Percentiles rank a stretch among this genome's conserved stretches.
phyloP scores from a whole-genome alignment of 2,888 invertebrate species.

The Yponomeuta plumbellus region DNA sequence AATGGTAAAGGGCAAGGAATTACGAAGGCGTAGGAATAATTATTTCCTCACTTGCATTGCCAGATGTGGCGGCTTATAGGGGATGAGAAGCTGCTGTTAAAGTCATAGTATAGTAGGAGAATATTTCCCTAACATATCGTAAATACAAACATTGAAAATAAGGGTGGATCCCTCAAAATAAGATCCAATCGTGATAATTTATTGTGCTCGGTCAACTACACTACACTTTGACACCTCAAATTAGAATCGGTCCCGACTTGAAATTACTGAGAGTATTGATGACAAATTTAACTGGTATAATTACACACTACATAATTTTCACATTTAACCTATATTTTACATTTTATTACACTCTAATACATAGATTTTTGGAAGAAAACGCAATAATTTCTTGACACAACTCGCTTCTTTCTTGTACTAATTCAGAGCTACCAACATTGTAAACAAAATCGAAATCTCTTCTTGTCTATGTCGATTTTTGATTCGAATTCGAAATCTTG shows the following conservation, averaged over 20 bases:
- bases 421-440: constrained; percentile 39
- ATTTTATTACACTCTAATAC: constrained; percentile 42
- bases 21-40: constrained; percentile 40
- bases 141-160: constrained; percentile 9
- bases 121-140: not conserved
- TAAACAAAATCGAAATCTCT: constrained; percentile 22
- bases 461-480: constrained; percentile 16
- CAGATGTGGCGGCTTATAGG: constrained; percentile 53
- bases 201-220: constrained; percentile 48
- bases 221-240: constrained; percentile 63
- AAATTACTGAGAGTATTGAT: not conserved
- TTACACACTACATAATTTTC: constrained; percentile 19
- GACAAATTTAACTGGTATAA: not conserved
- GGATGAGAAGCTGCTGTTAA: constrained; percentile 30
- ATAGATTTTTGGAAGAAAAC: constrained; percentile 53
- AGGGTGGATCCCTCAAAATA: constrained; percentile 15
- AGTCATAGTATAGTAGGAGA: not conserved
- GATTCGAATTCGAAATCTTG: too few species aligned
- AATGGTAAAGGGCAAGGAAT: constrained; percentile 14
- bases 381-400: constrained; percentile 63
- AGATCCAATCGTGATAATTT: constrained; percentile 48
- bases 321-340: constrained; percentile 37
- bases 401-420: constrained; percentile 69
- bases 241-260: constrained; percentile 28
- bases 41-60: constrained; percentile 32